A percentile compares a stretch with the other conserved stretches of the same genome.
phyloP scores from a whole-genome alignment of 2,797 vertebrate species.

The Scyliorhinus canicula region DNA sequence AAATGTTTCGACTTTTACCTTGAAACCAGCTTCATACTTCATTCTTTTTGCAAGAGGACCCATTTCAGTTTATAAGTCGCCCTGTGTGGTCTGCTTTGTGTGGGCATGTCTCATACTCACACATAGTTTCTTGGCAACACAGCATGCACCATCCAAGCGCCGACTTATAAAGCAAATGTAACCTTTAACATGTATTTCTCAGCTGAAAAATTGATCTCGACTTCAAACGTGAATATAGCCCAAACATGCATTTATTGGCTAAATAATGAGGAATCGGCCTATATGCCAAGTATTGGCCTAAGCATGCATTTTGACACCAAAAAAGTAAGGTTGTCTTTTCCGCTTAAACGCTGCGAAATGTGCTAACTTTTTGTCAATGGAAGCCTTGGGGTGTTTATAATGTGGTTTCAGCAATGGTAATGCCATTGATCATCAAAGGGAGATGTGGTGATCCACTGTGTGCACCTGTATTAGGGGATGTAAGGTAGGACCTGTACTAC shows the following conservation, averaged over 20 bases:
- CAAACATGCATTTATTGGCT: not conserved
- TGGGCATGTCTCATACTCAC: too few species aligned
- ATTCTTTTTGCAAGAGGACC: too few species aligned
- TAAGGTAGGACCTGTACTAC: too few species aligned
- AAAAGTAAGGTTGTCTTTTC: not conserved
- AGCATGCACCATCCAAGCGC: too few species aligned
- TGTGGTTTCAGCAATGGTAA: not conserved
- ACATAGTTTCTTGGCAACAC: too few species aligned
- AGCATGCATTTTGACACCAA: not conserved
- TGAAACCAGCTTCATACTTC: too few species aligned
- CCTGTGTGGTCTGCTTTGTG: too few species aligned
- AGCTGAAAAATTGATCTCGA: not conserved
- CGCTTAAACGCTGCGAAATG: not conserved
- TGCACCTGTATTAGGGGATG: too few species aligned
- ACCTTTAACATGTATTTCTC: not conserved
- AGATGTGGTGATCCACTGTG: too few species aligned
- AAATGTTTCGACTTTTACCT: too few species aligned
- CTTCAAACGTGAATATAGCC: not conserved
- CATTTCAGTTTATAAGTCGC: too few species aligned
- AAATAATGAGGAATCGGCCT: not conserved
- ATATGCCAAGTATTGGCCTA: not conserved
- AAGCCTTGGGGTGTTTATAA: too few species aligned
- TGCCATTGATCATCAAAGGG: not conserved
- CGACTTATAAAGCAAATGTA: not conserved
- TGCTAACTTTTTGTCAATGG: not conserved